Conservation (phyloP, 1,140 invertebrate species). For the Micrasema longulum region DNA sequence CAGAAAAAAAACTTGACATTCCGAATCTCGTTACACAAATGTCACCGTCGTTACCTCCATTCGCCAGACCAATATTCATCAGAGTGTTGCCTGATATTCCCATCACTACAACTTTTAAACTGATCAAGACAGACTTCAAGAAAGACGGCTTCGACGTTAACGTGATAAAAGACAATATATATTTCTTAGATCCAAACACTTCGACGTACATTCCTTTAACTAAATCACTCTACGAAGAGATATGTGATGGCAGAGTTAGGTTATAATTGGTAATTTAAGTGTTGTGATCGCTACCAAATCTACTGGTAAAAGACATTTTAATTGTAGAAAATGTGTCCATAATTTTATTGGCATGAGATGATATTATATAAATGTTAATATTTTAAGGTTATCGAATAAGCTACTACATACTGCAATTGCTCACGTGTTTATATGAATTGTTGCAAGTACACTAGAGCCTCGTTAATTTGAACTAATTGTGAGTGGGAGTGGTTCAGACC, state of each 20-base stretch:
- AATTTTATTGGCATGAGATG: too few relatives aligned
- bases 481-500: too few relatives aligned
- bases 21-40: constrained; percentile 73
- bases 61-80: constrained; percentile 92
- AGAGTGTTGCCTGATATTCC: constrained; percentile 83
- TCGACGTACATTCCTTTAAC: constrained; percentile 76
- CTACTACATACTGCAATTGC: too few relatives aligned
- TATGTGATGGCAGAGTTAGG: constrained; percentile 71
- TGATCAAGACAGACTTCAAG: constrained; percentile 88
- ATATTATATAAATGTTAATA: too few relatives aligned
- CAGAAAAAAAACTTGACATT: constrained; percentile 57
- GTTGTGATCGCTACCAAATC: background rate
- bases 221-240: constrained; percentile 74
- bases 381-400: too few relatives aligned
- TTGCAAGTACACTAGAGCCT: too few relatives aligned
- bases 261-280: constrained; percentile 61
- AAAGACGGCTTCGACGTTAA: constrained; percentile 80
- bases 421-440: too few relatives aligned
- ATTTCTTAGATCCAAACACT: constrained; percentile 76
- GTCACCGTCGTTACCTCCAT: constrained; percentile 79
- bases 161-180: constrained; percentile 77
- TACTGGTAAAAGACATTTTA: background rate
- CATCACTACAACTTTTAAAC: constrained; percentile 91
- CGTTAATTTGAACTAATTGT: too few relatives aligned
- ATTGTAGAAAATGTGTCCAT: background rate